These are phyloP conservation scores for Drosophila rubida DNA, from an alignment of 2,888 invertebrate genomes.

Conservation along the genomic window DNA sequence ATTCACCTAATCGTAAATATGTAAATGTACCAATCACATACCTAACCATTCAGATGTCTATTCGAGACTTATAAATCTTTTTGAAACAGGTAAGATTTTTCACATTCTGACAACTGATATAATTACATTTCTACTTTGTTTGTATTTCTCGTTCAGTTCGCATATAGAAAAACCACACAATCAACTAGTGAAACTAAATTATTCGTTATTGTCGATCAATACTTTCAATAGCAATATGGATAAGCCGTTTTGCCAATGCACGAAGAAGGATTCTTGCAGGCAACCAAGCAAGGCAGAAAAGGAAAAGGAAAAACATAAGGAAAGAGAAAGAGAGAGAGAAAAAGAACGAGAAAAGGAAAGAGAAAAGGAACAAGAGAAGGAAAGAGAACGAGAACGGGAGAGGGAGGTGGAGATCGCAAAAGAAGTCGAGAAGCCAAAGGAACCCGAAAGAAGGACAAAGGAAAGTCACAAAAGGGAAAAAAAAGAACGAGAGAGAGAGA, in stretches of 20 bases:
- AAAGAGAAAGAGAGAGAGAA: background rate
- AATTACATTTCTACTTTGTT: background rate
- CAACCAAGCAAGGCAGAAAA: background rate
- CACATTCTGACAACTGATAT: background rate
- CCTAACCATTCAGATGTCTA: no score
- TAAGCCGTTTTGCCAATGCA: background rate
- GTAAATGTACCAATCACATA: no score
- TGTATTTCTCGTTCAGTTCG: no score
- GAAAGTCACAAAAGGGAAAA: background rate
- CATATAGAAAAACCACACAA: constrained; percentile 6
- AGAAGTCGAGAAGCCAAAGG: background rate
- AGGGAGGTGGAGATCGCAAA: background rate
- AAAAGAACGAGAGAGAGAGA: background rate
- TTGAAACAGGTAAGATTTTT: no score
- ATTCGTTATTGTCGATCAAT: background rate
- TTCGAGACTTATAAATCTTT: no score
- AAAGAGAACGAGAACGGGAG: no score
- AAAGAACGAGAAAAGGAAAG: no score
- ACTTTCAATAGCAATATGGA: constrained; percentile 7
- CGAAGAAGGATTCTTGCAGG: background rate
- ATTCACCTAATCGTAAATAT: no score
- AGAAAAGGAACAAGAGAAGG: background rate
- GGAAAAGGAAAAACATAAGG: background rate
- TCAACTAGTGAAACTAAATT: constrained; percentile 23
- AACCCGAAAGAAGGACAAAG: background rate